phyloP scores from a whole-genome alignment of 2,888 invertebrate genomes.

The Mesorhabditis sp. region DNA sequence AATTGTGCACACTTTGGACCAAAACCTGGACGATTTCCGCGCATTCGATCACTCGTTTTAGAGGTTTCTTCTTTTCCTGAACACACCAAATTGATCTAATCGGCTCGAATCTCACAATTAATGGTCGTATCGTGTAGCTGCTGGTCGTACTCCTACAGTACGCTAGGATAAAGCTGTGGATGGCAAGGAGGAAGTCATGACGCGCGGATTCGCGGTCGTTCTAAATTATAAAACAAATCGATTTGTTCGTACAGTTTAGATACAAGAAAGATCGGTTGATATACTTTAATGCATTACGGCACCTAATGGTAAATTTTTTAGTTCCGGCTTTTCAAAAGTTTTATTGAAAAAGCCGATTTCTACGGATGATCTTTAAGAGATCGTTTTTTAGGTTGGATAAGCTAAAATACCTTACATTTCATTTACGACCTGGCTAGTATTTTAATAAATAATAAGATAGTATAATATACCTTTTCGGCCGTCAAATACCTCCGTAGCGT shows the following conservation, averaged over 20 bases:
- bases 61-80: conserved; percentile 10
- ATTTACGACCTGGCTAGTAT: no score
- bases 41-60: conserved; percentile 49
- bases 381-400: no score
- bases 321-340: neutral
- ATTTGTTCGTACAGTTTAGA: no score
- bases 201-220: neutral
- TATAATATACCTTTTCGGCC: no score
- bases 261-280: no score
- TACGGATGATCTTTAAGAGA: no score
- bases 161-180: conserved; percentile 27
- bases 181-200: conserved; percentile 27
- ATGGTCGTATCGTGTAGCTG: conserved; percentile 19
- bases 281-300: no score
- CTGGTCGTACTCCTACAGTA: conserved; percentile 34
- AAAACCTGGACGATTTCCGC: conserved; percentile 59
- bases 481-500: conserved; percentile 30
- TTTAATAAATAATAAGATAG: no score
- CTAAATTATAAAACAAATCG: no score
- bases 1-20: conserved; percentile 57
- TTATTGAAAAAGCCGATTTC: neutral
- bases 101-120: neutral
- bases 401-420: no score
- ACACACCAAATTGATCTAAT: neutral
- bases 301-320: no score